These are phyloP conservation scores for Cnemophilus loriae DNA, from an alignment of 2,113 vertebrate species.

Conservation along the genomic window DNA sequence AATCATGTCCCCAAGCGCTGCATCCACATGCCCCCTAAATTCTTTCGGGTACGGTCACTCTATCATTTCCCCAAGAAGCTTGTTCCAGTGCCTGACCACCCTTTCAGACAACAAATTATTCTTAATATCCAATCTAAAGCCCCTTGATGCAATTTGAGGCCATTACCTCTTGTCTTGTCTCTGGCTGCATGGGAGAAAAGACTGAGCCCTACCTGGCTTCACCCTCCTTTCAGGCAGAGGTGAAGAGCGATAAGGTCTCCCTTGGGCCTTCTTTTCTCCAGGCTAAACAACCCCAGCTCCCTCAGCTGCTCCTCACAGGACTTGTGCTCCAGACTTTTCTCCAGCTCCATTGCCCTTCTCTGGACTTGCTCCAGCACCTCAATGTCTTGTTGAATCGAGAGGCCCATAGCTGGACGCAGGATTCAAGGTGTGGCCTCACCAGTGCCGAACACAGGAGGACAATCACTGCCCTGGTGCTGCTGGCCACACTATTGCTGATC, in stretches of 20 bases:
- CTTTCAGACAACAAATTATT: neutral
- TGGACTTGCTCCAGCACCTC: accelerated
- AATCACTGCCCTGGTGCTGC: accelerated
- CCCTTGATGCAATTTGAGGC: neutral
- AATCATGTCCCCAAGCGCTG: neutral
- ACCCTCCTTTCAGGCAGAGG: neutral
- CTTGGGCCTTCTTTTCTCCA: neutral
- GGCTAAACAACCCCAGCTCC: accelerated
- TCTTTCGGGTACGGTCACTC: neutral
- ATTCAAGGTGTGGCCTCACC: accelerated
- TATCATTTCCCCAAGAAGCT: neutral
- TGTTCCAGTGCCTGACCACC: neutral
- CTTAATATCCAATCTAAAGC: neutral
- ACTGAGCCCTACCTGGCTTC: accelerated
- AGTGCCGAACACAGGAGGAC: accelerated
- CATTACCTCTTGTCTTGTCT: neutral
- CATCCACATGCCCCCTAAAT: neutral
- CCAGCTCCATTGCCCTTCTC: accelerated
- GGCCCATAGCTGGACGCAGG: neutral
- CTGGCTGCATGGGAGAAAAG: neutral
- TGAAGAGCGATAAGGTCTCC: accelerated
- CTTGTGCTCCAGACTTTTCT: neutral
- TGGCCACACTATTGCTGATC: accelerated
- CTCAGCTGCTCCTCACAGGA: accelerated
- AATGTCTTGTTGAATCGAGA: accelerated